Conservation (phyloP, 2,797 vertebrate genomes). For the Onychomys leucogaster region DNA sequence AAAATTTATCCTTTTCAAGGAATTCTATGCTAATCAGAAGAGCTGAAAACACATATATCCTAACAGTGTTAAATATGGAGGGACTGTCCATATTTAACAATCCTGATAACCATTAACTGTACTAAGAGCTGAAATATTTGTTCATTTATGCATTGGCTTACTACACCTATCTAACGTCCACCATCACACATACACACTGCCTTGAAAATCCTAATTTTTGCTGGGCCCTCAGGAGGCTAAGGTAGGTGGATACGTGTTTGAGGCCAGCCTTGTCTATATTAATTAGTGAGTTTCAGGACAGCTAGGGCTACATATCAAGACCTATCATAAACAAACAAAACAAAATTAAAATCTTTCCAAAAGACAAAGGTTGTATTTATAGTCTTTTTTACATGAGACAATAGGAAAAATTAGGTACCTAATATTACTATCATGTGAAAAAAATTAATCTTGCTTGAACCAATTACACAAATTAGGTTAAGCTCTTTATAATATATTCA, state of each 20-base stretch:
- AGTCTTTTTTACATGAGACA: conserved; percentile 48
- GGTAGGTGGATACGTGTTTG: background rate
- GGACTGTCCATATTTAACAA: background rate
- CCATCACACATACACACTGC: background rate
- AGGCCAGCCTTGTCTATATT: background rate
- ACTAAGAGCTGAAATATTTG: conserved; percentile 36
- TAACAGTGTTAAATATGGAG: conserved; percentile 13
- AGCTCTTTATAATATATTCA: conserved; percentile 20
- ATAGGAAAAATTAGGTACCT: conserved; percentile 3
- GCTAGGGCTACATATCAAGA: background rate
- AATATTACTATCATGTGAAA: conserved; percentile 47
- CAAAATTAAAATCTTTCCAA: background rate
- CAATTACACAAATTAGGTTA: background rate
- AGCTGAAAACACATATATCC: background rate
- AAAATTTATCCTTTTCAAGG: background rate
- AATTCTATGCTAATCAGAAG: conserved; percentile 16
- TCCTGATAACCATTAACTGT: background rate
- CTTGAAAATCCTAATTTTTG: conserved; percentile 35
- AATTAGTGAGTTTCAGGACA: background rate
- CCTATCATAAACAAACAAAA: background rate
- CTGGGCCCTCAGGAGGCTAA: background rate
- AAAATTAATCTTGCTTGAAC: conserved; percentile 61
- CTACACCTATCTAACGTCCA: background rate
- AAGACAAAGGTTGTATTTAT: conserved; percentile 42
- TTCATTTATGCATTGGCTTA: background rate